Evolutionary conservation across 2,797 vertebrate species (phyloP), one percentile per base, ranked within the genome.

Genomic region (Hydrolagus colliei): DNA sequence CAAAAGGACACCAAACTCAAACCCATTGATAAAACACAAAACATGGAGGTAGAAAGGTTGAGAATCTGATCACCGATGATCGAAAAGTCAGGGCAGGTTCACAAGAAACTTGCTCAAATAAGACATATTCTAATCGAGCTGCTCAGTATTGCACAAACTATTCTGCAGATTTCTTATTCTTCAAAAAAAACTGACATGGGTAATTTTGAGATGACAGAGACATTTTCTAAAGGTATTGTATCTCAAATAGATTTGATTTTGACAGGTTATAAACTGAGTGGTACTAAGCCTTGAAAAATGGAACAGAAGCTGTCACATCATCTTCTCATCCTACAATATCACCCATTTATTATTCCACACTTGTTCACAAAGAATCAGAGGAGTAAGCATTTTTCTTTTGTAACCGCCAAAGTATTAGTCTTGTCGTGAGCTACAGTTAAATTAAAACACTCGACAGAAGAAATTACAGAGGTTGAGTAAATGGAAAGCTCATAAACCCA

Each of bases 401-500:
- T 61, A n/a, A 79, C 12, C 27, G 61, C 62, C 27, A 62, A 62
- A 79, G 22, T 62, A 7, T 27, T 79, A 7, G 9, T 79, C 77
- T 63, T 65, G 6, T 14, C 62, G 61, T 79, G 61, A 65, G 73
- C 62, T 73, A 32, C 10, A 86, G 35, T 9, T 18, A 75, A 84
- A 0, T 73, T 67, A 9, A 76, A 59, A 35, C 52, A 82, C 80
- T 82, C 6, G 2, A 85, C 88, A 85, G 0, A 1, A n/a, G 0
- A 0, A 35, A 77, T 0, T 14, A 0, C 52, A 22, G 52, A 18
- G 0, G 0, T 3, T 16, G 20, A 41, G 0, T 0, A 0, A n/a
- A 86, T 14, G 87, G 74, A 85, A 87, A 86, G 86, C 85, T 16
- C 27, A 18, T n/a, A 88, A 32, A 2, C 18, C 78, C 73, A 85